phyloP scores from a whole-genome alignment of 2,113 vertebrate genomes.

The Dromaius novaehollandiae region DNA sequence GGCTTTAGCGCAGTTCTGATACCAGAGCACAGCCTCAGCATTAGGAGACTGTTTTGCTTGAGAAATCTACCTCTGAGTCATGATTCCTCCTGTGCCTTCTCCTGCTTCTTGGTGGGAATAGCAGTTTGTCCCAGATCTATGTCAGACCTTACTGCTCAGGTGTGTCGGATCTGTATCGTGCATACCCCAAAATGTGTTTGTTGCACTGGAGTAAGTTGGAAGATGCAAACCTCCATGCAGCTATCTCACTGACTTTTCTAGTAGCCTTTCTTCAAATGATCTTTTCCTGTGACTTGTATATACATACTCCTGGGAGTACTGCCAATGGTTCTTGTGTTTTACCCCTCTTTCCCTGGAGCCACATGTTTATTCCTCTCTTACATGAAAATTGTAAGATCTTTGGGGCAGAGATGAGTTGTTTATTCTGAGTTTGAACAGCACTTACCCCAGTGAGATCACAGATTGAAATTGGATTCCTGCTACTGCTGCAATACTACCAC shows the following conservation, averaged over 20 bases:
- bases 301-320: neutral
- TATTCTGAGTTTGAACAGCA: neutral
- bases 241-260: neutral
- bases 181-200: neutral
- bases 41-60: neutral
- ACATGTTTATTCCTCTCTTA: neutral
- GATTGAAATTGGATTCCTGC: neutral
- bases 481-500: neutral
- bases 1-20: neutral
- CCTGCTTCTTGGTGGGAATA: neutral
- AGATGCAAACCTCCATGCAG: neutral
- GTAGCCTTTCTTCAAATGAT: neutral
- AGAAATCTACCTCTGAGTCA: neutral
- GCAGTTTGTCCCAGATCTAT: neutral
- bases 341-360: neutral
- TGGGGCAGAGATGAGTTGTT: neutral
- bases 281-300: neutral
- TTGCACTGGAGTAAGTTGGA: neutral
- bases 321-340: neutral
- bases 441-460: neutral
- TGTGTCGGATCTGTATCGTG: neutral
- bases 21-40: neutral
- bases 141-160: neutral
- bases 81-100: neutral
- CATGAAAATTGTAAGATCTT: neutral